A percentile compares a stretch with the other conserved stretches of the same genome.
phyloP scores from a whole-genome alignment of 2,888 invertebrate species.

The Litoditis marina region DNA sequence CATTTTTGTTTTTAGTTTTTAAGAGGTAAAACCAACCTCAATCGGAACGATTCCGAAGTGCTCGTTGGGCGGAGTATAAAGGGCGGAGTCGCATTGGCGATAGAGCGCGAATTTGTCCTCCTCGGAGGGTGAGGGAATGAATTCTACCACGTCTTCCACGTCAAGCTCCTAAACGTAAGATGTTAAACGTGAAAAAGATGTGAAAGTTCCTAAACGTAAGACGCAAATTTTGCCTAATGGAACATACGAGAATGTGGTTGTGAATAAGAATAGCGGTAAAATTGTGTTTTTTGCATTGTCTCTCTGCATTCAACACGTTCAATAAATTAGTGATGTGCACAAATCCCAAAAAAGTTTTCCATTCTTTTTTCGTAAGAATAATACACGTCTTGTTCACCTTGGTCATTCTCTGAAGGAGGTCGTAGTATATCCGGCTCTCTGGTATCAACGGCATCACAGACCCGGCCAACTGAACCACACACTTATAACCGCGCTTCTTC shows the following conservation, averaged over 20 bases:
- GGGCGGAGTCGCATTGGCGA: conserved; percentile 62
- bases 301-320: too few relatives aligned
- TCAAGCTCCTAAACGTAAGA: conserved; percentile 45
- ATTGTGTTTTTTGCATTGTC: too few relatives aligned
- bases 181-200: background rate
- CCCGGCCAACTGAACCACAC: conserved; percentile 60
- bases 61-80: conserved; percentile 94
- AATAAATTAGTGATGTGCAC: too few relatives aligned
- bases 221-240: background rate
- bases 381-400: conserved; percentile 20
- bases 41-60: conserved; percentile 99
- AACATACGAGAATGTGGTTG: background rate
- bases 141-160: conserved; percentile 62
- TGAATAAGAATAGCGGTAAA: too few relatives aligned
- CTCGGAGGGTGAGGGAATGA: conserved; percentile 64
- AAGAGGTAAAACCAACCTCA: too few relatives aligned
- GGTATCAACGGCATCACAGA: conserved; percentile 65
- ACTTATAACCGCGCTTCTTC: conserved; percentile 42
- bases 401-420: conserved; percentile 62
- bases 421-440: conserved; percentile 64
- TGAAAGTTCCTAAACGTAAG: background rate
- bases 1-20: background rate
- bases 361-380: background rate
- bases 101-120: conserved; percentile 64
- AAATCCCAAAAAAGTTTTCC: too few relatives aligned